Percentiles rank a stretch among this genome's conserved stretches.
Evolutionary conservation across 2,888 invertebrate species (phyloP).

Genomic region (Lumbricus terrestris): DNA sequence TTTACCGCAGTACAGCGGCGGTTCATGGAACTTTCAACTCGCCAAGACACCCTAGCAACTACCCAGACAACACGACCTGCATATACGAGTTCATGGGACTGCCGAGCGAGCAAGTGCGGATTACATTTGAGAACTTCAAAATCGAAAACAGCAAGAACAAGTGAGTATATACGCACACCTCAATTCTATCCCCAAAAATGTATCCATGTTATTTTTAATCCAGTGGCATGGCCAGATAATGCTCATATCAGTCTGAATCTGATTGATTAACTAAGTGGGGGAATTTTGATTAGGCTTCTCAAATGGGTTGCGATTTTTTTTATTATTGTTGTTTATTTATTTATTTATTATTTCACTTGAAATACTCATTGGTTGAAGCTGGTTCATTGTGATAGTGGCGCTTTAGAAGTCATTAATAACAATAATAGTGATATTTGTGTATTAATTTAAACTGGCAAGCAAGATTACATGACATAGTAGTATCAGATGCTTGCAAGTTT

Average conservation of each 20-base stretch:
- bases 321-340: no score
- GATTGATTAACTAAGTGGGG: no score
- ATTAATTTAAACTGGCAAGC: no score
- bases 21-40: constrained; percentile 74
- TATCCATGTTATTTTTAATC: not conserved
- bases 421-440: no score
- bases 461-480: no score
- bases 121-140: constrained; percentile 53
- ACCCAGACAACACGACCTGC: constrained; percentile 59
- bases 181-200: not conserved
- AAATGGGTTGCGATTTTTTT: no score
- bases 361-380: no score
- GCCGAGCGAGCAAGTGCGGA: constrained; percentile 45
- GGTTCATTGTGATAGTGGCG: no score
- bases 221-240: not conserved
- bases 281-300: no score
- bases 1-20: constrained; percentile 66
- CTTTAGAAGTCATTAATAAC: no score
- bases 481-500: no score
- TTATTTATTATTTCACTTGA: no score
- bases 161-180: constrained; percentile 21
- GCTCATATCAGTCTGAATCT: not conserved
- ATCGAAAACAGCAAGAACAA: constrained; percentile 23
- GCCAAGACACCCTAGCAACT: constrained; percentile 67
- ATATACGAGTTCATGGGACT: constrained; percentile 59